Evolutionary conservation across 2,888 invertebrate genomes (phyloP).

Genomic region (Eugnorisma glareosa): DNA sequence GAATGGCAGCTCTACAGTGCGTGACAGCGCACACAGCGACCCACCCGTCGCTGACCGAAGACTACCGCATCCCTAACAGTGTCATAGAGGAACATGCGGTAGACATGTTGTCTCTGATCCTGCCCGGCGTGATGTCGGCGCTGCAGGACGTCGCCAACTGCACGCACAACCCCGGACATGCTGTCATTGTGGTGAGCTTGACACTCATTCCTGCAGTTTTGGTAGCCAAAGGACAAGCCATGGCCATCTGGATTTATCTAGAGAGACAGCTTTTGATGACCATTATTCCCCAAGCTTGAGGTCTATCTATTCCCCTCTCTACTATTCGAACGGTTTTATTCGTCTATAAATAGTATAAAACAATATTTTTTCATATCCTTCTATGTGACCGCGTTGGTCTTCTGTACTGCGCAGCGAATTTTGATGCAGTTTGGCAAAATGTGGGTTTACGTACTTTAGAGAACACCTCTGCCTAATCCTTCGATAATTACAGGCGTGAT

Average conservation of each 20-base stretch:
- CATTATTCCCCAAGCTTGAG: not conserved
- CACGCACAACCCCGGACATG: conserved; percentile 91
- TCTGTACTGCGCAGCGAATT: not conserved
- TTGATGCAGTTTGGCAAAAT: not conserved
- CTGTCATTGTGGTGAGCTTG: conserved; percentile 89
- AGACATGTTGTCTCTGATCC: conserved; percentile 91
- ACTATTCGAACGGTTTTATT: not conserved
- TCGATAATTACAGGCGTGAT: not conserved
- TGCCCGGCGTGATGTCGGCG: conserved; percentile 92
- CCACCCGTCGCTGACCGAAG: conserved; percentile 82
- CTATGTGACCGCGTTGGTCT: not conserved
- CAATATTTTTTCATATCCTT: not conserved
- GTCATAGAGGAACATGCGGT: conserved; percentile 84
- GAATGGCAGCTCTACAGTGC: conserved; percentile 86
- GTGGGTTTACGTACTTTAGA: not conserved
- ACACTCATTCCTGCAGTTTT: not conserved
- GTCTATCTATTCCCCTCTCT: not conserved
- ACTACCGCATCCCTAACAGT: conserved; percentile 87
- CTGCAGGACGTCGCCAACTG: conserved; percentile 91
- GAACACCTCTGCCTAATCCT: not conserved
- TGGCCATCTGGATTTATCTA: not conserved
- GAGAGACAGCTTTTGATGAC: not conserved
- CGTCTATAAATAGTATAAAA: not conserved
- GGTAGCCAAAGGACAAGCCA: not conserved
- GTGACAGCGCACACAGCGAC: conserved; percentile 92